Evolutionary conservation across 2,888 invertebrate species (phyloP), one percentile per base, ranked within the genome.

Genomic region (Priocnemis perturbator): DNA sequence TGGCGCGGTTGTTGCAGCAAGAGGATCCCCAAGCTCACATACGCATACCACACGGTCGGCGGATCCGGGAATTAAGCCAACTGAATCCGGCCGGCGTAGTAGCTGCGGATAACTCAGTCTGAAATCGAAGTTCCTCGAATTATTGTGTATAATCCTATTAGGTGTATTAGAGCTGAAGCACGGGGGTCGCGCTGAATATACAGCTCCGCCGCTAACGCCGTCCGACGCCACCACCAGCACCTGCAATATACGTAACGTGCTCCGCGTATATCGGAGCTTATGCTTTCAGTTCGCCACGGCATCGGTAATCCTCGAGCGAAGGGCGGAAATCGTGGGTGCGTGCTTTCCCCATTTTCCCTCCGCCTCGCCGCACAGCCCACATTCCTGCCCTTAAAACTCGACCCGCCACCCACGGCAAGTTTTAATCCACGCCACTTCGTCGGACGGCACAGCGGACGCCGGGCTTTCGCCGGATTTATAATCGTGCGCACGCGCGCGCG

Each of bases 61-160:
- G 60, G 64, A 60, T 60, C 66, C 26, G 64, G 71, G 74, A 69
- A 74, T 75, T 75, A 74, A 71, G 71, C 71, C 74, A 66, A 56
- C 68, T 26, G 74, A 71, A 74, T 66, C 71, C 75, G 68, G 56
- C 61, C 63, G 61, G 66, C 64, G 66, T 60, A 64, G 64, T 70
- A 65, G 64, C 66, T 60, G 63, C 45, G 75, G 74, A 74, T 74
- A 71, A 75, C 74, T 75, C 75, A 69, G 71, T 69, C 64, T 64
- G 61, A 64, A 66, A 75, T 74, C 71, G 74, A 74, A 75, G 71
- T 75, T 74, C 61, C 71, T 62, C 59, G 71, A 75, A 75, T 75
- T 74, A 75, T 75, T 71, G 74, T 60, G 48, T 71, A 64, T 75
- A 75, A 75, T 75, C 75, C 75, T 75, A 75, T 75, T 75, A 75